Conservation (phyloP, 1,140 invertebrate species). For the Trichonephila clavipes region DNA sequence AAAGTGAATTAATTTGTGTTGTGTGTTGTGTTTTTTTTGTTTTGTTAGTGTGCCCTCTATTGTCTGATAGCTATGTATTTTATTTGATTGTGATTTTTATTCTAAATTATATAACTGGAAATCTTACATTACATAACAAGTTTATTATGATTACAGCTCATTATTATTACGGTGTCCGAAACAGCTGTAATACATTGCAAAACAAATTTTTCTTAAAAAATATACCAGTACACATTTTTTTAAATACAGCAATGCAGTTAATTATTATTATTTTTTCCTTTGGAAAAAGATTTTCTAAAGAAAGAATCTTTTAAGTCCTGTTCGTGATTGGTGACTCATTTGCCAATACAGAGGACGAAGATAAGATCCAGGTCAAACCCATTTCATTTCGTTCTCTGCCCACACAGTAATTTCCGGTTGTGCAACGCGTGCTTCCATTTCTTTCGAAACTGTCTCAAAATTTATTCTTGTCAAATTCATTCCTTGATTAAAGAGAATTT, state of each 20-base stretch:
- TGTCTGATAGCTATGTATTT: too few relatives aligned
- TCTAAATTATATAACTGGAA: too few relatives aligned
- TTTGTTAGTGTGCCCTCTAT: not conserved
- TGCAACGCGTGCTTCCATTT: conserved; percentile 29
- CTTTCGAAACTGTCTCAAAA: conserved; percentile 46
- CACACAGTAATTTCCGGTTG: conserved; percentile 52
- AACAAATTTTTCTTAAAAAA: too few relatives aligned
- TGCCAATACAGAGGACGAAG: conserved; percentile 10
- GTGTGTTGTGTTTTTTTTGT: not conserved
- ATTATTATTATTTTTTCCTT: too few relatives aligned
- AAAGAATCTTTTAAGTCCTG: not conserved
- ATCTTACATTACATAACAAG: too few relatives aligned
- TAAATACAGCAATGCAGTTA: too few relatives aligned
- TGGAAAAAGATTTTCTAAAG: not conserved
- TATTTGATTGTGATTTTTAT: too few relatives aligned
- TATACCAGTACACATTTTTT: too few relatives aligned
- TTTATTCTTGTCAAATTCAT: conserved; percentile 17
- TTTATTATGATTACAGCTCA: too few relatives aligned
- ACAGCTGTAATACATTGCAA: too few relatives aligned
- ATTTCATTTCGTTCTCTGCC: conserved; percentile 42
- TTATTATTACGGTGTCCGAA: too few relatives aligned
- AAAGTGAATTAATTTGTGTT: conserved; percentile 59
- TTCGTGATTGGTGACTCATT: conserved; percentile 43
- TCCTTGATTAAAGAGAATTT: not conserved
- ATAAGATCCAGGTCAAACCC: conserved; percentile 42